phyloP scores from a whole-genome alignment of 2,797 vertebrate species.

The Ctenopoma multispine region DNA sequence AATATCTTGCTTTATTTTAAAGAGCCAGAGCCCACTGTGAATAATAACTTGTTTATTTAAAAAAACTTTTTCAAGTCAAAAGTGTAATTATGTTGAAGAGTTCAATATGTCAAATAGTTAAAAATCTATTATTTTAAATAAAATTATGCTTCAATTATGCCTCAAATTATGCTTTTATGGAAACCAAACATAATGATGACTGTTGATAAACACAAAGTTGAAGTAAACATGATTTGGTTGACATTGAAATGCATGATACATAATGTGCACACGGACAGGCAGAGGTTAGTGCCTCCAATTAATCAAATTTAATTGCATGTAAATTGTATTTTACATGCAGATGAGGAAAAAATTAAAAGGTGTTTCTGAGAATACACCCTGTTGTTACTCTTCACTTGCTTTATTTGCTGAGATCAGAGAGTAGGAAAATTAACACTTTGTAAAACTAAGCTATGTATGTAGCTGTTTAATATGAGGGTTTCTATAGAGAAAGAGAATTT shows the following conservation, averaged over 20 bases:
- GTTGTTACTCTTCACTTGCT: slow-evolving; percentile 57
- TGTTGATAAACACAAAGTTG: slow-evolving; percentile 55
- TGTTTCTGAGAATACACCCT: slow-evolving; percentile 48
- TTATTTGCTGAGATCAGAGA: slow-evolving; percentile 56
- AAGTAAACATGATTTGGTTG: slow-evolving; percentile 73
- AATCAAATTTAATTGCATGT: slow-evolving; percentile 85
- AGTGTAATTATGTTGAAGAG: slow-evolving; percentile 15
- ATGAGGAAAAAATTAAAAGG: slow-evolving; percentile 53
- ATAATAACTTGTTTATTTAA: slow-evolving; percentile 28
- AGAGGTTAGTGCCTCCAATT: slow-evolving; percentile 84
- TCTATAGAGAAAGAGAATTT: slow-evolving; percentile 7
- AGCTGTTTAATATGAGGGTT: slow-evolving; percentile 21
- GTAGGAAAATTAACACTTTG: slow-evolving; percentile 22
- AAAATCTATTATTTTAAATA: slow-evolving; percentile 9
- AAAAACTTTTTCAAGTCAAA: slow-evolving; percentile 31
- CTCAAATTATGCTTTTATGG: slow-evolving; percentile 14
- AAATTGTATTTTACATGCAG: slow-evolving; percentile 82
- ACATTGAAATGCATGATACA: slow-evolving; percentile 81
- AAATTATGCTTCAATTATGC: slow-evolving; percentile 11
- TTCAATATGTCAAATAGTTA: slow-evolving; percentile 39
- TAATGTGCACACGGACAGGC: slow-evolving; percentile 70
- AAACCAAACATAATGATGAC: slow-evolving; percentile 25
- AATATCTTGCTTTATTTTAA: slow-evolving; percentile 17
- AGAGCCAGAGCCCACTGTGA: background rate
- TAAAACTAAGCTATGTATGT: slow-evolving; percentile 10